Evolutionary conservation across 2,797 vertebrate genomes (phyloP).

Genomic region (Amblyopsis hoosieri): DNA sequence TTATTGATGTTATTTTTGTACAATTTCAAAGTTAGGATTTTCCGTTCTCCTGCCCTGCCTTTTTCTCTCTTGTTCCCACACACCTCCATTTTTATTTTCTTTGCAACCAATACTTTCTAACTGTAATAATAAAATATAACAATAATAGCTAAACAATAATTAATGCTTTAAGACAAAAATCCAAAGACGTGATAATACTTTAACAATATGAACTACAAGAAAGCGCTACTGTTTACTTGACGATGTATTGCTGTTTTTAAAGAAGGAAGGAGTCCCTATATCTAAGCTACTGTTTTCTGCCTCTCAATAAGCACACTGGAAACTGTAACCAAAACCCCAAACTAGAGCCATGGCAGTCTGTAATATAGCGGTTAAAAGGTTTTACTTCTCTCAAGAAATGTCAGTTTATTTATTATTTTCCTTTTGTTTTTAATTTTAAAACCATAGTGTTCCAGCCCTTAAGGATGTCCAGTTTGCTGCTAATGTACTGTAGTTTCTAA

Average conservation of each 20-base stretch:
- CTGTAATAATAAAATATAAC: constrained; percentile 86
- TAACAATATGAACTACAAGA: constrained; percentile 92
- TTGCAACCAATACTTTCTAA: constrained; percentile 76
- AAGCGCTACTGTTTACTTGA: constrained; percentile 99
- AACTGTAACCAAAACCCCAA: constrained; percentile 89
- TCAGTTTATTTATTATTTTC: constrained; percentile 61
- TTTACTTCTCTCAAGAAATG: constrained; percentile 79
- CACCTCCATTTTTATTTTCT: constrained; percentile 55
- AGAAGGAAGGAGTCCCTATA: constrained; percentile 86
- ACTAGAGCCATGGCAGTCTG: constrained; percentile 86
- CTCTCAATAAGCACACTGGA: constrained; percentile 94
- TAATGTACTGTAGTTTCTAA: constrained; percentile 86
- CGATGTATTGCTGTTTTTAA: constrained; percentile 97
- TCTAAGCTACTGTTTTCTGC: constrained; percentile 92
- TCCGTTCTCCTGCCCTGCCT: constrained; percentile 17
- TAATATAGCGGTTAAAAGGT: constrained; percentile 85
- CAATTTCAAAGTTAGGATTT: constrained; percentile 76
- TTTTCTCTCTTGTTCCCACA: constrained; percentile 61
- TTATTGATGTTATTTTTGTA: constrained; percentile 89
- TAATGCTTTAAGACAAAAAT: constrained; percentile 99
- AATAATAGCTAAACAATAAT: constrained; percentile 85
- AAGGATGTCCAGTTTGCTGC: constrained; percentile 95
- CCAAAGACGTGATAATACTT: constrained; percentile 99
- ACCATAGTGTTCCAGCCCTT: constrained; percentile 82
- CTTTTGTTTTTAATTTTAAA: constrained; percentile 63